Conservation (phyloP, 2,113 vertebrate species). For the Pluvianellus socialis region DNA sequence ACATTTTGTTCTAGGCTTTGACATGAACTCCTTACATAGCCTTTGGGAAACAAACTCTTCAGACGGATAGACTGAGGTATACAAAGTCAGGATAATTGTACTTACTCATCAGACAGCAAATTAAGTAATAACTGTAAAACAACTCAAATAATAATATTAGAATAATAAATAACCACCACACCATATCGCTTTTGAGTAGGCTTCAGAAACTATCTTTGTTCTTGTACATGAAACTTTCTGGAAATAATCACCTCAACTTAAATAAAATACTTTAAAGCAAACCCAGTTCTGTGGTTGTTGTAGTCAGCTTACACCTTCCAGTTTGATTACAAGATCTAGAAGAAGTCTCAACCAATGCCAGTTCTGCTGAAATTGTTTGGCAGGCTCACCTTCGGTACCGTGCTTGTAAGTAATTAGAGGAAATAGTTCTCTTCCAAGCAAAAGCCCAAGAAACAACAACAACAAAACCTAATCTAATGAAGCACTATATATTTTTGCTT, state of each 20-base stretch:
- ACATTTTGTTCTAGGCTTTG: constrained; percentile 28
- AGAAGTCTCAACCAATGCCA: not conserved
- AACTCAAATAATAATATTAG: not conserved
- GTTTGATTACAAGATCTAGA: not conserved
- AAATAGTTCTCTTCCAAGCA: not conserved
- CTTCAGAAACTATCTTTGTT: not conserved
- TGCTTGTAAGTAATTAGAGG: not conserved
- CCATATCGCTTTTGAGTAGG: not conserved
- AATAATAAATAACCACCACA: constrained; percentile 20
- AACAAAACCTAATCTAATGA: not conserved
- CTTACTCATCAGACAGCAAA: constrained; percentile 32
- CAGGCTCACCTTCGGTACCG: not conserved
- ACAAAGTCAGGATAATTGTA: constrained; percentile 21
- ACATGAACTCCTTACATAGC: not conserved
- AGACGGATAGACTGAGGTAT: not conserved
- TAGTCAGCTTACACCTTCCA: not conserved
- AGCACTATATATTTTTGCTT: not conserved
- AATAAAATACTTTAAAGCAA: not conserved
- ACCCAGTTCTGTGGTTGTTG: not conserved
- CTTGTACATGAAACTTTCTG: not conserved
- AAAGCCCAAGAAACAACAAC: not conserved
- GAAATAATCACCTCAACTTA: not conserved
- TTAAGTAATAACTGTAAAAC: constrained; percentile 39
- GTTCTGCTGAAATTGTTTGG: not conserved
- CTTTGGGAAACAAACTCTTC: constrained; percentile 30